Percentiles rank a stretch among this genome's conserved stretches.
These are phyloP conservation scores for Siderastrea radians DNA, from an alignment of 92 coral and sea anemone species.

Conservation along the genomic window DNA sequence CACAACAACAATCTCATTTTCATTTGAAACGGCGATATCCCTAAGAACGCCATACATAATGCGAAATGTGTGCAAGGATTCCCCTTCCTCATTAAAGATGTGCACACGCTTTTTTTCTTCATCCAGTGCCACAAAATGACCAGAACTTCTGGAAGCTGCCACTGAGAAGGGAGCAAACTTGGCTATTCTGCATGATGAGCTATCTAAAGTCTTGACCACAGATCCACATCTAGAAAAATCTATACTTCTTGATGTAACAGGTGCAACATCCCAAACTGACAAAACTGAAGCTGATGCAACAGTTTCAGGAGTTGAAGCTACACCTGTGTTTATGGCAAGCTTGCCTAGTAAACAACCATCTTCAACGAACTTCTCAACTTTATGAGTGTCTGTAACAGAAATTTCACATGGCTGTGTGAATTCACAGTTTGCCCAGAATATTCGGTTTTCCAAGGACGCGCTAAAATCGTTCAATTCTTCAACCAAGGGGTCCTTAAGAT, in stretches of 20 bases:
- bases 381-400: slow-evolving; percentile 12
- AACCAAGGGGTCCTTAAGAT: slow-evolving; percentile 39
- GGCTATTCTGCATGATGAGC: slow-evolving; percentile 5
- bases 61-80: slow-evolving; percentile 24
- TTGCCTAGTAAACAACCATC: slow-evolving; percentile 35
- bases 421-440: slow-evolving; percentile 39
- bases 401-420: slow-evolving; percentile 19
- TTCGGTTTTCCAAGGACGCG: slow-evolving; percentile 13
- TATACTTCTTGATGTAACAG: not conserved
- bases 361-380: slow-evolving; percentile 23
- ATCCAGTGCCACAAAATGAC: slow-evolving; percentile 44
- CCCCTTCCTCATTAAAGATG: slow-evolving; percentile 41
- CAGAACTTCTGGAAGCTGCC: slow-evolving; percentile 28
- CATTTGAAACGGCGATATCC: slow-evolving; percentile 50
- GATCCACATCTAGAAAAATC: slow-evolving; percentile 32
- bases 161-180: slow-evolving; percentile 39
- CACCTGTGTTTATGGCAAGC: slow-evolving; percentile 1
- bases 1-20: slow-evolving; percentile 36
- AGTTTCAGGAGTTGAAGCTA: not conserved
- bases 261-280: not conserved
- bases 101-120: slow-evolving; percentile 45
- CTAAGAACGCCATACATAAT: slow-evolving; percentile 49
- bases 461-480: slow-evolving; percentile 37
- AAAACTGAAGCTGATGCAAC: not conserved
- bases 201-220: slow-evolving; percentile 23